These are phyloP conservation scores for Stomatorhinus ivindoensis DNA, from an alignment of 2,113 vertebrate species.

Conservation along the genomic window DNA sequence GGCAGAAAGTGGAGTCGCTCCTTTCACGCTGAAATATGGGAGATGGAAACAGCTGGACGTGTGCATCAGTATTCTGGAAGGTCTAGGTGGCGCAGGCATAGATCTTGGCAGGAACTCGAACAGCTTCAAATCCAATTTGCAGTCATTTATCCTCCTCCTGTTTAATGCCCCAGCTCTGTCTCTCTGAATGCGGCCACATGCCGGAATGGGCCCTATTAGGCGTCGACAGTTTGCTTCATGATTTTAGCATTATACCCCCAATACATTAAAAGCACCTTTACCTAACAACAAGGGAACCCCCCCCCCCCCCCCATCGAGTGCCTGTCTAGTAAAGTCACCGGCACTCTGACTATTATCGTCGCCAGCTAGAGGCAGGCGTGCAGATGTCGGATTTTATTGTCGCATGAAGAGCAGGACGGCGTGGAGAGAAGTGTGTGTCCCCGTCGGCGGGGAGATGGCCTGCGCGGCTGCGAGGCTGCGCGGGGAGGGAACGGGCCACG, in stretches of 20 bases:
- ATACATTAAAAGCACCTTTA: background rate
- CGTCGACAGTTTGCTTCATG: background rate
- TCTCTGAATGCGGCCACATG: background rate
- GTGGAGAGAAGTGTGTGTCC: background rate
- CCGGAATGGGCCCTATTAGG: background rate
- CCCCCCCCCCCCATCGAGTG: background rate
- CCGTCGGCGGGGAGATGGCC: background rate
- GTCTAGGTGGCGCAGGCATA: background rate
- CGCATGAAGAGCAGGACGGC: background rate
- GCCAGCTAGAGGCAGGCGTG: background rate
- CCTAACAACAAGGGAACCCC: background rate
- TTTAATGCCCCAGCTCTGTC: background rate
- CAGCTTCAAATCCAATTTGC: conserved; percentile 3
- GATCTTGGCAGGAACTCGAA: background rate
- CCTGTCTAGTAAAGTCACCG: background rate
- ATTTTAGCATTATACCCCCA: background rate
- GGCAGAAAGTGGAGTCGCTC: background rate
- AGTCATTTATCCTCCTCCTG: background rate
- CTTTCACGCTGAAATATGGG: background rate
- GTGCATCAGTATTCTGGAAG: background rate
- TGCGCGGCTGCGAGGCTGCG: background rate
- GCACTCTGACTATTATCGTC: background rate
- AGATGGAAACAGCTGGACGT: background rate
- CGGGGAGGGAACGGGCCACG: background rate
- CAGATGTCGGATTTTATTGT: background rate